These are phyloP conservation scores for Amiota communis DNA, from an alignment of 2,888 invertebrate genomes.

Conservation along the genomic window DNA sequence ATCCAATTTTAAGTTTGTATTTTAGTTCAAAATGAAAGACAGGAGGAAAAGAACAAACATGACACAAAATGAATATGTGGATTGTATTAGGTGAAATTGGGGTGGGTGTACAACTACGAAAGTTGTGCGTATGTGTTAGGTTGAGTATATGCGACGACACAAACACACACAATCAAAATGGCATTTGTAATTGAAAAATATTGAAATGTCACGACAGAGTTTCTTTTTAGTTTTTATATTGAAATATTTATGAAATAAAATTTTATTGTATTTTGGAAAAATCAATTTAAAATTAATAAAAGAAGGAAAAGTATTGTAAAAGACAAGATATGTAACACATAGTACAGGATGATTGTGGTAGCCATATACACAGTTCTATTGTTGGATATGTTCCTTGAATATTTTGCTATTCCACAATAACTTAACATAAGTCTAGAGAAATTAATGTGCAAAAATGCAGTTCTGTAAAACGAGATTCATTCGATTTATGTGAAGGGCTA, in stretches of 20 bases:
- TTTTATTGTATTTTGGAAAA: neutral
- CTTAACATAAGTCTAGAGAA: too few species aligned
- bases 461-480: neutral
- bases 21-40: conserved; percentile 45
- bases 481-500: neutral
- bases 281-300: neutral
- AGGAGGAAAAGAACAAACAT: neutral
- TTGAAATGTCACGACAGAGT: conserved; percentile 44
- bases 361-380: too few species aligned
- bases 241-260: neutral
- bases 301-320: conserved; percentile 41
- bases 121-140: too few species aligned
- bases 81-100: neutral
- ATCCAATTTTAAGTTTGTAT: conserved; percentile 64
- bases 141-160: too few species aligned
- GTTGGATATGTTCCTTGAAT: too few species aligned
- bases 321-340: conserved; percentile 26
- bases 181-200: conserved; percentile 60
- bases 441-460: neutral
- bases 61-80: neutral
- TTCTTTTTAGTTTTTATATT: too few species aligned
- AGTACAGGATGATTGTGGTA: too few species aligned
- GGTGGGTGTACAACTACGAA: neutral
- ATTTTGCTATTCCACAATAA: too few species aligned
- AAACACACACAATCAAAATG: neutral